Base-by-base conservation (phyloP, 2,797 vertebrate species). In the Tenualosa ilisha region DNA sequence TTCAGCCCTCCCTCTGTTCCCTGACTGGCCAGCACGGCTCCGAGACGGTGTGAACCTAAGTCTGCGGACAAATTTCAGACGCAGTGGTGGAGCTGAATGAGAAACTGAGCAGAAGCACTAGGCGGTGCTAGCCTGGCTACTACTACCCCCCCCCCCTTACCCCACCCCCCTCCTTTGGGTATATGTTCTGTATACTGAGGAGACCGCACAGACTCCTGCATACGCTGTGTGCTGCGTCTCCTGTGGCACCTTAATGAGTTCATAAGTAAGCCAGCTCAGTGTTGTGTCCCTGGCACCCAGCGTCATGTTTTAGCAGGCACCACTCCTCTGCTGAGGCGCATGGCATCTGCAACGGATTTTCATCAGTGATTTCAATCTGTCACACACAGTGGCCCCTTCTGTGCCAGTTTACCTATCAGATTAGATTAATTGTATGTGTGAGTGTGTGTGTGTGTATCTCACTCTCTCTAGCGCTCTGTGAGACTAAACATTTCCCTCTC, bases 311-410 rank as follows among this genome's bases (percentile, higher is more conserved):
- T 46, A 79, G 40, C 72, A 22, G 72, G 40, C 72, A 46, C 37
- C 72, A 22, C 37, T 43, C 37, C 72, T 2, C 37, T 20, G 17
- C 31, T 31, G 37, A 6, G 37, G 37, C 15, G 40, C 13, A 40
- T 79, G 72, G 40, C 72, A 79, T 79, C 72, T 79, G 72, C 72
- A 79, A 46, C 20, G 72, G 72, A 79, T 79, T 79, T 79, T 79
- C 72, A 79, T 82, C 49, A 82, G 81, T 26, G 50, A 82, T 82
- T 26, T 53, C 81, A 82, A 82, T 82, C 81, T 82, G 81, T 17
- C 81, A 53, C 49, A 17, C 46, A 82, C 49, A 82, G 49, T 17
- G 72, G 17, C 7, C 17, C 72, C 72, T 79, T 79, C 72, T 79
- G 72, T 79, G 72, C 17, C 17, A 46, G 72, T 79, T 79, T 79